Evolutionary conservation across 2,113 vertebrate species (phyloP).

Genomic region (Eclectus roratus): DNA sequence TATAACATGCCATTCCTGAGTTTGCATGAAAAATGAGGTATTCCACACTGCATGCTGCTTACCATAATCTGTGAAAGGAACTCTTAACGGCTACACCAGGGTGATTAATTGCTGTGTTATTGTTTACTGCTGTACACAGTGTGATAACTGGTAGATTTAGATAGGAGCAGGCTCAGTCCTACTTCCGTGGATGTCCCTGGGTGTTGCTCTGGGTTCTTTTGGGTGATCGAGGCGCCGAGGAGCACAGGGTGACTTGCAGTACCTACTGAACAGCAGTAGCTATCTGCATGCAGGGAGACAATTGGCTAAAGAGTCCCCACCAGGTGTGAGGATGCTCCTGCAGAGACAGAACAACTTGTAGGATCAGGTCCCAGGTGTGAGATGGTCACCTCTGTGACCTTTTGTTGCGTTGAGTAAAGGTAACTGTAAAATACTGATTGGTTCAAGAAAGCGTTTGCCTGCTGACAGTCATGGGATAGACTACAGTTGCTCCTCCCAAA

Average conservation of each 20-base stretch:
- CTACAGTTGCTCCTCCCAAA: neutral
- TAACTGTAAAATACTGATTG: neutral
- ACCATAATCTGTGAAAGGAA: constrained; percentile 7
- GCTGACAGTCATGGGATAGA: neutral
- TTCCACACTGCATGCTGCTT: neutral
- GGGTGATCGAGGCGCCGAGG: neutral
- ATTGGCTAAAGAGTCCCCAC: neutral
- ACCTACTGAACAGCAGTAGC: neutral
- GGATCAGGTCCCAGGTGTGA: neutral
- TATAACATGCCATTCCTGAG: constrained; percentile 13
- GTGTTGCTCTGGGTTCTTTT: neutral
- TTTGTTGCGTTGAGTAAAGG: neutral
- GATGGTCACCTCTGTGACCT: neutral
- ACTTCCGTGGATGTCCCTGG: fast-evolving
- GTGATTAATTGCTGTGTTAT: constrained; percentile 36
- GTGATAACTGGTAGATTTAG: neutral
- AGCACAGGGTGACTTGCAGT: neutral
- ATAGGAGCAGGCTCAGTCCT: neutral
- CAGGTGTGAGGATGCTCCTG: neutral
- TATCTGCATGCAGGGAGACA: neutral
- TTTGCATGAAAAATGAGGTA: constrained; percentile 29
- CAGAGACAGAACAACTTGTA: neutral
- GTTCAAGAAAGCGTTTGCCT: neutral
- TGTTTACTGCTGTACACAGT: neutral
- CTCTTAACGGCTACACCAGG: neutral